Percentiles rank a stretch among this genome's conserved stretches.
phyloP scores from a whole-genome alignment of 2,888 invertebrate species.

The Melinaea menophilus region DNA sequence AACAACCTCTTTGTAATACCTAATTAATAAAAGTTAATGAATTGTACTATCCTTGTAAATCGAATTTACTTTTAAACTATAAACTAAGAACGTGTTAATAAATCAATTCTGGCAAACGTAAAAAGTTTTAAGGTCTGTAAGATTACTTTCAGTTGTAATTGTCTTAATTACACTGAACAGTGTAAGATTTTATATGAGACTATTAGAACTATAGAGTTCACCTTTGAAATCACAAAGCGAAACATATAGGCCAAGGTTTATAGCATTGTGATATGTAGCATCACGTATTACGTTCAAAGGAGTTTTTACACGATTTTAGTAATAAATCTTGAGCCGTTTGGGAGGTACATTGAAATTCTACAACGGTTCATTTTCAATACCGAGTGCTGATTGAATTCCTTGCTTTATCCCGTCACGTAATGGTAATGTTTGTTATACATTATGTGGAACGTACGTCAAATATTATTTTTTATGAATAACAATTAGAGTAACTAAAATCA shows the following conservation, averaged over 20 bases:
- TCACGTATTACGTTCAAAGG: constrained; percentile 42
- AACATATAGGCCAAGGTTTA: constrained; percentile 55
- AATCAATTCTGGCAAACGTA: no score
- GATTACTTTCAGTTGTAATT: not conserved
- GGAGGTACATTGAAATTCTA: constrained; percentile 37
- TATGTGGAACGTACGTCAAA: not conserved
- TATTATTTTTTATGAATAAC: no score
- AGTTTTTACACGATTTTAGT: constrained; percentile 34
- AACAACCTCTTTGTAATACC: constrained; percentile 1
- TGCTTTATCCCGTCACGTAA: constrained; percentile 20
- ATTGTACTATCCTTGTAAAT: no score
- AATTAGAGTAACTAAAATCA: no score
- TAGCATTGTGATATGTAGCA: constrained; percentile 41
- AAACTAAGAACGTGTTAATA: no score
- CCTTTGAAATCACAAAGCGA: constrained; percentile 52
- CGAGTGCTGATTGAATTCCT: constrained; percentile 38
- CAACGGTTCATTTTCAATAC: constrained; percentile 39
- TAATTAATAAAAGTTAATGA: no score
- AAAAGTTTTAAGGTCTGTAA: no score
- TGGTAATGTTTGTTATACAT: constrained; percentile 20
- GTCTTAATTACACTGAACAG: constrained; percentile 5
- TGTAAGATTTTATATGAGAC: constrained; percentile 37
- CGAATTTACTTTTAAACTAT: no score
- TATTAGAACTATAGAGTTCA: constrained; percentile 46
- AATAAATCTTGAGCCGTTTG: constrained; percentile 37